Evolutionary conservation across 2,888 invertebrate species (phyloP).

Genomic region (Erannis defoliaria): DNA sequence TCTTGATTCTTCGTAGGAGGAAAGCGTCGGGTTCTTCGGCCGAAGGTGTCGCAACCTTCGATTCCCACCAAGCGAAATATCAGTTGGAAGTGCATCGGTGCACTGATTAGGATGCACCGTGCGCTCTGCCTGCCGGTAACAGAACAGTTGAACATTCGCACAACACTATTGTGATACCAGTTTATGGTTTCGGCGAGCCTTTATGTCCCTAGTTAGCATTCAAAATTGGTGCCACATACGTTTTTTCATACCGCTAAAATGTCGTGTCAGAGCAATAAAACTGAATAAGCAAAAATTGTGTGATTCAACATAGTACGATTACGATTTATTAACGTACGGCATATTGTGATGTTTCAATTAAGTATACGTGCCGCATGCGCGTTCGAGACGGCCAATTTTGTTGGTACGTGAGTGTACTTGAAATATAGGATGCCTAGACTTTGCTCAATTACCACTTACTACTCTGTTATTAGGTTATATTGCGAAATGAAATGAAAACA

Average conservation of each 20-base stretch:
- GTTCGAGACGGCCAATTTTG: constrained; percentile 49
- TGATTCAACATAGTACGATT: constrained; percentile 64
- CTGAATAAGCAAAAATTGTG: constrained; percentile 65
- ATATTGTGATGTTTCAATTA: constrained; percentile 63
- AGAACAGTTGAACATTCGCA: constrained; percentile 83
- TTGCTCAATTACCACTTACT: constrained; percentile 23
- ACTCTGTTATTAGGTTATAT: constrained; percentile 2
- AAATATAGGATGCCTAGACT: constrained; percentile 25
- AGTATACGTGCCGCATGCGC: constrained; percentile 49
- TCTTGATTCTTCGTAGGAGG: constrained; percentile 27
- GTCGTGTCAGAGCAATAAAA: constrained; percentile 80
- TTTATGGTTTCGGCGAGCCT: constrained; percentile 83
- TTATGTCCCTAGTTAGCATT: constrained; percentile 82
- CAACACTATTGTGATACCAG: constrained; percentile 82
- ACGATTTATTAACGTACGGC: constrained; percentile 60
- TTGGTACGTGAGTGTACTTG: constrained; percentile 52
- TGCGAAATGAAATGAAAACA: neutral
- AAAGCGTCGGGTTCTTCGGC: constrained; percentile 25
- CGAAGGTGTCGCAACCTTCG: constrained; percentile 38
- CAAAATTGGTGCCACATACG: constrained; percentile 78
- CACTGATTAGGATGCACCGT: constrained; percentile 79
- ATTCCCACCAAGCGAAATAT: constrained; percentile 71
- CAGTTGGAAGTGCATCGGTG: constrained; percentile 68
- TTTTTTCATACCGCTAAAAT: constrained; percentile 82
- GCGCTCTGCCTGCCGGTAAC: constrained; percentile 70